A percentile compares a stretch with the other conserved stretches of the same genome.
Evolutionary conservation across 2,113 vertebrate genomes (phyloP).

Genomic region (Suncus etruscus): DNA sequence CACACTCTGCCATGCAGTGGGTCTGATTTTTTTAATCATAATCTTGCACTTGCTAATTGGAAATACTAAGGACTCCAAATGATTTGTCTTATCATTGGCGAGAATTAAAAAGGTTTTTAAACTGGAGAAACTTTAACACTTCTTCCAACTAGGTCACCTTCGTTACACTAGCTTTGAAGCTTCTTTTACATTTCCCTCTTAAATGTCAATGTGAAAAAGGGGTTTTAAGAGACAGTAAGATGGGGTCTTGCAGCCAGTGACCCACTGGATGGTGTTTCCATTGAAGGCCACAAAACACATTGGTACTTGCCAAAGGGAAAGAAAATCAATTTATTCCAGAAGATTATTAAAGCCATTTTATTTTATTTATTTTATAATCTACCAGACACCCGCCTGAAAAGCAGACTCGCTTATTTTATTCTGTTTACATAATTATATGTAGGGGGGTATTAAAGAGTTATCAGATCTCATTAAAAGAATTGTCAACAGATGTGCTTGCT

Average conservation of each 20-base stretch:
- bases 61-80: constrained; percentile 68
- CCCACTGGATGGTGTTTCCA: background rate
- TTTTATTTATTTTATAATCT: constrained; percentile 67
- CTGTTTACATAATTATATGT: background rate
- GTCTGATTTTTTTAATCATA: constrained; percentile 67
- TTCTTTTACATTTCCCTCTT: constrained; percentile 52
- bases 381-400: background rate
- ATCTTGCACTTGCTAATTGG: constrained; percentile 72
- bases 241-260: background rate
- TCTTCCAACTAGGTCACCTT: constrained; percentile 74
- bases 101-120: constrained; percentile 73
- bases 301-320: constrained; percentile 33
- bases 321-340: constrained; percentile 68
- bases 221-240: background rate
- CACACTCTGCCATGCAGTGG: constrained; percentile 34
- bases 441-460: constrained; percentile 8
- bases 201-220: background rate
- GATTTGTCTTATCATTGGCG: constrained; percentile 1
- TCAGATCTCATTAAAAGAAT: background rate
- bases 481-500: background rate
- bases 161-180: constrained; percentile 72
- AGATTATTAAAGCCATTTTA: constrained; percentile 58
- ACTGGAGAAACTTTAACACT: constrained; percentile 64
- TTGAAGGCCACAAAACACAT: background rate
- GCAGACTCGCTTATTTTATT: constrained; percentile 17